A percentile compares a stretch with the other conserved stretches of the same genome.
phyloP scores from a whole-genome alignment of 2,113 vertebrate species.

The Pomatorhinus ruficollis region DNA sequence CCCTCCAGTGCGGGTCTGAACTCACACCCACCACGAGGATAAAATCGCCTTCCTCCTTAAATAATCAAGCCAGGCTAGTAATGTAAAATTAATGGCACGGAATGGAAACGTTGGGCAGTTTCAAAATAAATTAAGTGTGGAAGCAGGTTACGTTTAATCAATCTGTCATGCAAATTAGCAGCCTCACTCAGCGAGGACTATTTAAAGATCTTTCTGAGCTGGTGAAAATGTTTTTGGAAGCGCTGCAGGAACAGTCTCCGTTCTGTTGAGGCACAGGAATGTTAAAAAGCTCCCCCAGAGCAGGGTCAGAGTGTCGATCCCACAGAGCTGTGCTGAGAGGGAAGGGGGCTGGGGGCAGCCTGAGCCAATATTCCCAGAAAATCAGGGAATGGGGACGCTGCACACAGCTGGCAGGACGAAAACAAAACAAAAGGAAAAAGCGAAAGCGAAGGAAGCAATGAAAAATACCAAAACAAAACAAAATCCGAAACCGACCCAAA shows the following conservation, averaged over 20 bases:
- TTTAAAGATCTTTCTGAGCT: background rate
- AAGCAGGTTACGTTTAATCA: constrained; percentile 30
- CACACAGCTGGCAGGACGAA: background rate
- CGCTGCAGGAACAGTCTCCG: background rate
- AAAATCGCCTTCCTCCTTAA: background rate
- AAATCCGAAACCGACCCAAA: background rate
- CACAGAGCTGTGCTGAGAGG: background rate
- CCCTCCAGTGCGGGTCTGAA: background rate
- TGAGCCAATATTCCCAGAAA: background rate
- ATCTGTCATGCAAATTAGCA: constrained; percentile 22
- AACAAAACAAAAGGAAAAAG: background rate
- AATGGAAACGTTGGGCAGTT: background rate
- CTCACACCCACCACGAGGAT: background rate
- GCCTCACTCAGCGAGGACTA: background rate
- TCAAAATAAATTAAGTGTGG: constrained; percentile 44
- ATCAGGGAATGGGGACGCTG: background rate
- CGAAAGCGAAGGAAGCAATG: background rate
- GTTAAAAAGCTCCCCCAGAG: background rate
- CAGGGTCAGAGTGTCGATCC: fast-evolving
- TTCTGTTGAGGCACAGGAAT: background rate
- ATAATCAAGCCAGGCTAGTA: background rate
- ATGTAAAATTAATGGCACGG: constrained; percentile 3
- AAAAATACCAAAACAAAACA: background rate
- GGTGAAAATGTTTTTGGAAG: background rate
- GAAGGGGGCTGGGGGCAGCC: background rate